A percentile compares a stretch with the other conserved stretches of the same genome.
These are phyloP conservation scores for Ectropis grisescens DNA, from an alignment of 1,140 invertebrate genomes.

Conservation along the genomic window DNA sequence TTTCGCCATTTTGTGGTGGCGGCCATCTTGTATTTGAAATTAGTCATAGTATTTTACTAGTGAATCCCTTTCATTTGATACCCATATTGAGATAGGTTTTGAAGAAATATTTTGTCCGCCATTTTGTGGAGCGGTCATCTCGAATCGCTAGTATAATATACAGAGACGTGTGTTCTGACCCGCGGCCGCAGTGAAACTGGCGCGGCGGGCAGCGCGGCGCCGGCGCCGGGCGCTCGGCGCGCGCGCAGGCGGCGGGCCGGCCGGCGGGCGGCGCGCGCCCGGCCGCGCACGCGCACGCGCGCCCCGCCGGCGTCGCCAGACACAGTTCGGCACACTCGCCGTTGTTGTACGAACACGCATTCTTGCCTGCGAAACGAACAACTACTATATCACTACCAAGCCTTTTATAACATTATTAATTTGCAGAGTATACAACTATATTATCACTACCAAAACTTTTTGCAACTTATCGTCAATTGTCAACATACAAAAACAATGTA, in stretches of 20 bases:
- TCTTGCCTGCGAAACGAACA: constrained; percentile 51
- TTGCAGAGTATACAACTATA: too few species aligned
- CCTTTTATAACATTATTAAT: neutral
- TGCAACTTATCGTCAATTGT: too few species aligned
- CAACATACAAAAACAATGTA: too few species aligned
- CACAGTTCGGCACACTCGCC: constrained; percentile 56
- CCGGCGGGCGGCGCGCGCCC: constrained; percentile 29
- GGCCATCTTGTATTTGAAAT: too few species aligned
- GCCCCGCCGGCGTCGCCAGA: constrained; percentile 53
- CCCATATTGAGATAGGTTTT: too few species aligned
- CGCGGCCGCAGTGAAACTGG: constrained; percentile 32
- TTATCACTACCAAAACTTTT: too few species aligned
- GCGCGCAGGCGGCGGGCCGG: neutral
- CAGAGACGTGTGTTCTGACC: constrained; percentile 12
- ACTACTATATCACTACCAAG: neutral
- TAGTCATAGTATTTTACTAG: too few species aligned
- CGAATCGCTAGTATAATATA: too few species aligned
- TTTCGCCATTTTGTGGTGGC: too few species aligned
- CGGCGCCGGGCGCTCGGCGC: constrained; percentile 1
- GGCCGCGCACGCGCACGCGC: constrained; percentile 73
- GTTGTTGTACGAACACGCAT: constrained; percentile 78
- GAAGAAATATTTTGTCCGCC: too few species aligned
- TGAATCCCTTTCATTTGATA: too few species aligned
- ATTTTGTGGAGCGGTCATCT: too few species aligned
- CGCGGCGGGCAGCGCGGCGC: constrained; percentile 11